Percentiles rank a stretch among this genome's conserved stretches.
These are phyloP conservation scores for Microcebus jonahi DNA, from an alignment of 2,113 vertebrate genomes.

Conservation along the genomic window DNA sequence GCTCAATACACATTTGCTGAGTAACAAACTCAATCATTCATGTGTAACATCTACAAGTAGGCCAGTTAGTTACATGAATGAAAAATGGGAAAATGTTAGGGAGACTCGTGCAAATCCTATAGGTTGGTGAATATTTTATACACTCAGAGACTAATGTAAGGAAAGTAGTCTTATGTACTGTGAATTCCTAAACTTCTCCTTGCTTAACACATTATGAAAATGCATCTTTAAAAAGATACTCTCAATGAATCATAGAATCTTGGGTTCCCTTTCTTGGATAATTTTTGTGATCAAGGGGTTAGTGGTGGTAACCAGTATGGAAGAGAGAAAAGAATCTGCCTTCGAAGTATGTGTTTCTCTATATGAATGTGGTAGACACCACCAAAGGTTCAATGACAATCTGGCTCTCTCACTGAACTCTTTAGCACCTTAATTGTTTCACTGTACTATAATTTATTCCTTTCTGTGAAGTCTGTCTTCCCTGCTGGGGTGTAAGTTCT, in stretches of 20 bases:
- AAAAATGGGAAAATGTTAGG: neutral
- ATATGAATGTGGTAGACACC: neutral
- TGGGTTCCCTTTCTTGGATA: neutral
- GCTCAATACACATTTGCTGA: neutral
- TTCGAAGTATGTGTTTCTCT: neutral
- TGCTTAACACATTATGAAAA: neutral
- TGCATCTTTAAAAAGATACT: neutral
- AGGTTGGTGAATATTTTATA: neutral
- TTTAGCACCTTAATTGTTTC: neutral
- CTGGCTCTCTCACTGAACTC: neutral
- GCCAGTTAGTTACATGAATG: neutral
- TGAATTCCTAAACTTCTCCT: neutral
- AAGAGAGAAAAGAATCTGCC: neutral
- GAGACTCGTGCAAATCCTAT: neutral
- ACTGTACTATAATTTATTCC: neutral
- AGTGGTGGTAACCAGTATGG: neutral
- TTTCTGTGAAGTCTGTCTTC: neutral
- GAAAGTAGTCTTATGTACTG: neutral
- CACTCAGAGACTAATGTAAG: neutral
- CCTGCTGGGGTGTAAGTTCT: neutral
- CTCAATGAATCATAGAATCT: neutral
- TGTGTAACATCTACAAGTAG: neutral
- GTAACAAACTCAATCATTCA: neutral
- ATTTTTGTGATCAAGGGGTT: neutral
- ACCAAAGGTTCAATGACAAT: neutral